These are phyloP conservation scores for Lithodes maja DNA, from an alignment of 2,888 invertebrate genomes.

Conservation along the genomic window DNA sequence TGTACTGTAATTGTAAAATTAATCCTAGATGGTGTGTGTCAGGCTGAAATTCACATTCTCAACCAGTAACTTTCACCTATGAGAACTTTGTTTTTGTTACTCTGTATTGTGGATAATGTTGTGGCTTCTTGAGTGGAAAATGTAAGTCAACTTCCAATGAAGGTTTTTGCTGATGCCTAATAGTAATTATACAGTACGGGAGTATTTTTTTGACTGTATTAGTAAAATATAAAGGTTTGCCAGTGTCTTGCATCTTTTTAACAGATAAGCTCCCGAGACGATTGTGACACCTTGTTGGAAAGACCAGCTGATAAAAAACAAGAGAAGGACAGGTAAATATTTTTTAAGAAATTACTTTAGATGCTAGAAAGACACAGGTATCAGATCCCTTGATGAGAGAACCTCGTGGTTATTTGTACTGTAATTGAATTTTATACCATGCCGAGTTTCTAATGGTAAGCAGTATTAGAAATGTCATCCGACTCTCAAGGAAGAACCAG, in stretches of 20 bases:
- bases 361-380: not conserved
- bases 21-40: slow-evolving; percentile 43
- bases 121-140: slow-evolving; percentile 15
- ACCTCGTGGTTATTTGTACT: not conserved
- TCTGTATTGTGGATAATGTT: slow-evolving; percentile 17
- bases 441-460: slow-evolving; percentile 7
- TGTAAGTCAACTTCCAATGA: slow-evolving; percentile 8
- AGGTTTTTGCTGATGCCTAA: not conserved
- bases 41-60: slow-evolving; percentile 49
- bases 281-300: slow-evolving; percentile 12
- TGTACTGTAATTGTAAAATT: slow-evolving; percentile 54
- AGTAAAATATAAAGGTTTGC: not conserved
- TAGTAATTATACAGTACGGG: not conserved
- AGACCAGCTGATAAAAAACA: not conserved
- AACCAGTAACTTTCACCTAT: slow-evolving; percentile 36
- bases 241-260: not conserved
- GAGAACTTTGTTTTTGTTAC: slow-evolving; percentile 17
- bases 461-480: slow-evolving; percentile 10
- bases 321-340: slow-evolving; percentile 6
- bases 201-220: not conserved
- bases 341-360: not conserved
- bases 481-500: not conserved
- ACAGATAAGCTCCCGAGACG: not conserved
- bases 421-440: not conserved
- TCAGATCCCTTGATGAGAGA: not conserved